Conservation (phyloP, 2,113 vertebrate genomes). For the Podarcis muralis region DNA sequence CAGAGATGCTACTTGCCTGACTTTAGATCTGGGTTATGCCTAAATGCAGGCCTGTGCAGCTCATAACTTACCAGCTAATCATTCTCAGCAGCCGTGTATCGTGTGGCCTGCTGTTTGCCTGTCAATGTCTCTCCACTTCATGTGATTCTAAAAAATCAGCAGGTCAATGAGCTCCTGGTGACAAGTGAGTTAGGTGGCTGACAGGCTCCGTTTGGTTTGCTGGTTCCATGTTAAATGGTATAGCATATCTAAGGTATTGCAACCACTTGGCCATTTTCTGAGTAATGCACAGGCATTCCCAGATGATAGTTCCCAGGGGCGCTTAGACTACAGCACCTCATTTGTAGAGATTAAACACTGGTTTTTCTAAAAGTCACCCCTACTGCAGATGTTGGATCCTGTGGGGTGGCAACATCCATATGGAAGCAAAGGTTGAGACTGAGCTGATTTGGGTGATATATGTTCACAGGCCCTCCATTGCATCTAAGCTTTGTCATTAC, state of each 20-base stretch:
- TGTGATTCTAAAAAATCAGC: background rate
- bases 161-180: background rate
- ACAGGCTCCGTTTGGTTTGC: background rate
- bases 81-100: background rate
- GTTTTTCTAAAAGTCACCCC: background rate
- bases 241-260: background rate
- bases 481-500: background rate
- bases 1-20: background rate
- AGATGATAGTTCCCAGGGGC: background rate
- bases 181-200: background rate
- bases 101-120: background rate
- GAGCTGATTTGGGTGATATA: background rate
- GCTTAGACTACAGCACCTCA: background rate
- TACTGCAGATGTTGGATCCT: background rate
- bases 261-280: background rate
- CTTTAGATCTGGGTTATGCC: background rate
- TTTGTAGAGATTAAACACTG: background rate
- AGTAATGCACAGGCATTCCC: background rate
- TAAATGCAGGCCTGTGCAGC: background rate
- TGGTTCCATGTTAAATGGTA: background rate
- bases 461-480: background rate
- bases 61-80: background rate
- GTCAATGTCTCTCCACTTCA: background rate
- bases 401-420: background rate
- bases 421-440: background rate